Evolutionary conservation across 2,888 invertebrate species (phyloP), one percentile per base, ranked within the genome.

Genomic region (Cepaea hortensis): DNA sequence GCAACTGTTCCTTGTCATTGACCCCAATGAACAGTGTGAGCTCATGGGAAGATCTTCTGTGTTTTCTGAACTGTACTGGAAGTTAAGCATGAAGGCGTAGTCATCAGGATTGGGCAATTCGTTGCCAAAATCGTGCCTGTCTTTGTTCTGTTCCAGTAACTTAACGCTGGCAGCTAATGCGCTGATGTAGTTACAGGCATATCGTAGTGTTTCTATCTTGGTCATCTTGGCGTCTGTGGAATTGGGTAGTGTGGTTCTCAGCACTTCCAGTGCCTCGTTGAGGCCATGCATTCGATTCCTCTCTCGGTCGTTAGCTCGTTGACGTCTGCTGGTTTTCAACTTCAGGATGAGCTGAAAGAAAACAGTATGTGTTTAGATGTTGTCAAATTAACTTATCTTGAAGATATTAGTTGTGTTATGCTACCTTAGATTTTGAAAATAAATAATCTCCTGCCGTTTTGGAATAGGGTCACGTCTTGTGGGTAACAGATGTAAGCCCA

Each of bases 171-270:
- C 88, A 3, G 97, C 96, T 86, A 99, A 94, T 1, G 98, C 98
- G 95, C 97, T 98, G 88, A 99, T 99, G 94, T 99, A 99, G 94
- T 98, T 98, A 94, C 98, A 97, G 0, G 99, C 98, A 93, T 98
- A 98, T 79, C 96, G 95, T 13, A 96, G 94, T 0, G 96, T 96
- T 94, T 96, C 96, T 87, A 96, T 96, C 91, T 96, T 96, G 70
- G 95, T 95, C 85, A 96, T 92, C 90, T 95, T 95, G 91, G 95
- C 94, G 48, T 93, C 93, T 0, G 93, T 93, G 86, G 98, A 96
- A 72, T 90, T 89, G 4, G 95, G 95, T 18, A 95, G 92, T 50
- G 93, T 93, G 81, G 93, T 91, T 23, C 96, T 94, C 23, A 96
- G 94, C 73, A 94, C 94, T 90, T 96, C 96, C 91, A 96, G 93